These are phyloP conservation scores for Amazona guildingii DNA, from an alignment of 2,113 vertebrate genomes.

Conservation along the genomic window DNA sequence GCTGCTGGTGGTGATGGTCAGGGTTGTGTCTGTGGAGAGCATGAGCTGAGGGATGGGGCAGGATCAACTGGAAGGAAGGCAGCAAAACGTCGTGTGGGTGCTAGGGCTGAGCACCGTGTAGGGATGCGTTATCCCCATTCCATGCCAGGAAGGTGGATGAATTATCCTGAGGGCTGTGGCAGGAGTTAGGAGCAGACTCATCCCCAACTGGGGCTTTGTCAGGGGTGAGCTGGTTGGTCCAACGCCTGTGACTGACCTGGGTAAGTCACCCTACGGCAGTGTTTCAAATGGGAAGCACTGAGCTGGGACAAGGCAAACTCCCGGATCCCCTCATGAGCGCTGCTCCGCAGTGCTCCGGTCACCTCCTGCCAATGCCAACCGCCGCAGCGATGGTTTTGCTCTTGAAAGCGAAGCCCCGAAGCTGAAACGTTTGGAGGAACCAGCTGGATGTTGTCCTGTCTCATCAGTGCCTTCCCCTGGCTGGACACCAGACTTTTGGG, in stretches of 20 bases:
- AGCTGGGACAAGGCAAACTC: not conserved
- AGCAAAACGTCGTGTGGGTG: rapidly evolving
- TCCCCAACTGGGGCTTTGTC: not conserved
- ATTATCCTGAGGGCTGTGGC: not conserved
- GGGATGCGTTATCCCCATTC: rapidly evolving
- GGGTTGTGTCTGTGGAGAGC: not conserved
- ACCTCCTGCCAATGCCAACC: not conserved
- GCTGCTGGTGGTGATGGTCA: not conserved
- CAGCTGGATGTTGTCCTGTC: rapidly evolving
- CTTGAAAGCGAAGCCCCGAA: not conserved
- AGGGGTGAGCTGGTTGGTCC: not conserved
- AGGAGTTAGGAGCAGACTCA: not conserved
- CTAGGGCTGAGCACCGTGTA: not conserved
- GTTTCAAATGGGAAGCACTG: not conserved
- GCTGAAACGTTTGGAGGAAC: not conserved
- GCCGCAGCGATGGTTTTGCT: rapidly evolving
- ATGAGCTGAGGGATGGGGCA: not conserved
- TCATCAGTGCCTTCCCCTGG: not conserved
- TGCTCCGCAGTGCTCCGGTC: rapidly evolving
- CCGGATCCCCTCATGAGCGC: not conserved
- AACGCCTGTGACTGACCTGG: not conserved
- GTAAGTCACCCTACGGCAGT: not conserved
- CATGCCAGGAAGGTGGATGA: not conserved
- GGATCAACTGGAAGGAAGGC: not conserved
- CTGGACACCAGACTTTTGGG: not conserved